These are phyloP conservation scores for Carterocephalus palaemon DNA, from an alignment of 2,888 invertebrate genomes.

Conservation along the genomic window DNA sequence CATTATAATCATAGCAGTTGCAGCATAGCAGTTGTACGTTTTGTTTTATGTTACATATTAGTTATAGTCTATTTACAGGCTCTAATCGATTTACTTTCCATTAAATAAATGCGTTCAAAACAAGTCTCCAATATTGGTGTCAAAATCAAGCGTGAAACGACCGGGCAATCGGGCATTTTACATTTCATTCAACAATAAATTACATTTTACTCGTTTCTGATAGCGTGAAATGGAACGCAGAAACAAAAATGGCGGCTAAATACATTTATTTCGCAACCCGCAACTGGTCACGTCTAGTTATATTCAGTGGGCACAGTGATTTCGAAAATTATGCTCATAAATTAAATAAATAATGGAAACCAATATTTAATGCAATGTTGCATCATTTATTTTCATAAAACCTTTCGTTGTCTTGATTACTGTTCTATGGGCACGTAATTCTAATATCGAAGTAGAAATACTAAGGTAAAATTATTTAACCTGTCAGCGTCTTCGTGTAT, in stretches of 20 bases:
- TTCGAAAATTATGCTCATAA: constrained; percentile 24
- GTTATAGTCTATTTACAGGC: constrained; percentile 12
- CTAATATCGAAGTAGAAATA: constrained; percentile 10
- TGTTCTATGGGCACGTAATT: constrained; percentile 5
- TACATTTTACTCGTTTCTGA: constrained; percentile 29
- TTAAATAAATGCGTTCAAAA: constrained; percentile 18
- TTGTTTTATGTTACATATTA: constrained; percentile 12
- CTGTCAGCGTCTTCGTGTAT: constrained; percentile 4
- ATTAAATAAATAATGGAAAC: constrained; percentile 23
- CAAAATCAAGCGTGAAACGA: constrained; percentile 29
- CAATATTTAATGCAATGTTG: constrained; percentile 13
- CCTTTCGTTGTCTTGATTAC: constrained; percentile 10
- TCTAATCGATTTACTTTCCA: constrained; percentile 17
- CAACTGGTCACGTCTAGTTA: constrained; percentile 18
- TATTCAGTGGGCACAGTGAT: constrained; percentile 23
- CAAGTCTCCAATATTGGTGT: constrained; percentile 24
- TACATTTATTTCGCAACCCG: constrained; percentile 17
- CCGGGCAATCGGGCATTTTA: constrained; percentile 19
- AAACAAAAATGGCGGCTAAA: constrained; percentile 26
- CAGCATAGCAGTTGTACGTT: not conserved
- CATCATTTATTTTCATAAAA: constrained; percentile 10
- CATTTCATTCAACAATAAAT: constrained; percentile 31
- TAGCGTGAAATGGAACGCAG: constrained; percentile 29
- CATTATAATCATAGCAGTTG: no score
- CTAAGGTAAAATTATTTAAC: constrained; percentile 13